Percentiles rank a stretch among this genome's conserved stretches.
phyloP scores from a whole-genome alignment of 2,113 vertebrate genomes.

The Lepus timidus region DNA sequence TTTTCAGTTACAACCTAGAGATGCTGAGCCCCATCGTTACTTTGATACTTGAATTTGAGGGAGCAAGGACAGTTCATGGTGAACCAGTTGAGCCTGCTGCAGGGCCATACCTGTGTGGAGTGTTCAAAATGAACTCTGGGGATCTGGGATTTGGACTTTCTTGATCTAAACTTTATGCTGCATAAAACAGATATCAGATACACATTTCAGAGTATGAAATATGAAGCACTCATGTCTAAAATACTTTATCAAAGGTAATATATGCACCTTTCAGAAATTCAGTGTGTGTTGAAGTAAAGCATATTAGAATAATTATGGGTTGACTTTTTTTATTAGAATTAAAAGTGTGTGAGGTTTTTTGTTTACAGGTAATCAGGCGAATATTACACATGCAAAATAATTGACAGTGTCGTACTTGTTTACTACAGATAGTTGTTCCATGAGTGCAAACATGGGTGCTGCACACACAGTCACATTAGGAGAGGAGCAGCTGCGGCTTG shows the following conservation, averaged over 20 bases:
- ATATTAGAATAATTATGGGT: conserved; percentile 68
- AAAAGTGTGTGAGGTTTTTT: conserved; percentile 73
- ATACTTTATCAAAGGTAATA: conserved; percentile 74
- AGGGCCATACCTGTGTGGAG: conserved; percentile 70
- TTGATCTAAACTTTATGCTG: conserved; percentile 70
- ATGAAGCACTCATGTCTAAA: conserved; percentile 77
- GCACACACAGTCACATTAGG: background rate
- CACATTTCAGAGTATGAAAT: conserved; percentile 78
- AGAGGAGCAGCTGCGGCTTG: conserved; percentile 10
- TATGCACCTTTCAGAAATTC: conserved; percentile 76
- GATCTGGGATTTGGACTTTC: conserved; percentile 71
- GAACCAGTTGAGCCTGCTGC: conserved; percentile 81
- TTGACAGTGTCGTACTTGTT: conserved; percentile 70
- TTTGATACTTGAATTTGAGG: conserved; percentile 75
- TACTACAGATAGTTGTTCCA: conserved; percentile 43
- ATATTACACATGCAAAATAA: conserved; percentile 72
- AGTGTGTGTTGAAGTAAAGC: conserved; percentile 67
- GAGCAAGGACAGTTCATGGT: conserved; percentile 71
- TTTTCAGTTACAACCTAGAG: conserved; percentile 62
- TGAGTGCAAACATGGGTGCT: background rate
- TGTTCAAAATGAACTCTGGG: conserved; percentile 70
- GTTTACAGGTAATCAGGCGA: conserved; percentile 80
- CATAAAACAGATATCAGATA: conserved; percentile 67
- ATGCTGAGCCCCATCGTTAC: conserved; percentile 75
- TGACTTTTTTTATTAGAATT: conserved; percentile 63